Conservation (phyloP, 2,113 vertebrate species). For the Paradisaea rubra region DNA sequence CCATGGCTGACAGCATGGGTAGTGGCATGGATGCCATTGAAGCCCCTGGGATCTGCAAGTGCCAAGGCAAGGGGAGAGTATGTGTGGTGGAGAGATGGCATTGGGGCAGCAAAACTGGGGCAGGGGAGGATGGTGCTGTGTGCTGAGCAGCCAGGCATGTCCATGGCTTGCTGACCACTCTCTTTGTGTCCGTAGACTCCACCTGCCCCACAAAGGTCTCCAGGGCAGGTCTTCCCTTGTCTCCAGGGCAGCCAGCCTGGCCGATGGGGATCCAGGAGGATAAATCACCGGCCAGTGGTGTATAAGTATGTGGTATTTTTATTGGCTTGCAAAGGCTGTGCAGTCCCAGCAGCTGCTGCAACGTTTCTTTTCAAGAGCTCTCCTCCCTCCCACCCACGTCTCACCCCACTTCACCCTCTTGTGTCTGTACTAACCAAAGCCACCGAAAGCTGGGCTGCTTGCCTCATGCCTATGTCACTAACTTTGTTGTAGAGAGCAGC, state of each 20-base stretch:
- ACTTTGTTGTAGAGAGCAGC: not conserved
- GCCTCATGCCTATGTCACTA: not conserved
- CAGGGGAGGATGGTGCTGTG: not conserved
- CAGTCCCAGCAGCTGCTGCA: slow-evolving; percentile 23
- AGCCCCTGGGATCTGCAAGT: not conserved
- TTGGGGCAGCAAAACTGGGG: not conserved
- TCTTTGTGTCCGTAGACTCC: slow-evolving; percentile 65
- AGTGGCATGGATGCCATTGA: fast-evolving
- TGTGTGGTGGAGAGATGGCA: not conserved
- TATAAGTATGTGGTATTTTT: slow-evolving; percentile 69
- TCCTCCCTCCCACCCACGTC: not conserved
- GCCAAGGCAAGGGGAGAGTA: fast-evolving
- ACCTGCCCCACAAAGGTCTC: slow-evolving; percentile 57
- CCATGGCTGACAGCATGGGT: not conserved
- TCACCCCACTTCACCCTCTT: not conserved
- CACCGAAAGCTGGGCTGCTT: not conserved
- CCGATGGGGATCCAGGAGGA: slow-evolving; percentile 58
- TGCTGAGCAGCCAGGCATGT: not conserved
- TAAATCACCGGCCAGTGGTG: slow-evolving; percentile 58
- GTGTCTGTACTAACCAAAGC: slow-evolving; percentile 18
- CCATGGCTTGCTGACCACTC: slow-evolving; percentile 39
- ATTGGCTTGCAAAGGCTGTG: slow-evolving; percentile 39
- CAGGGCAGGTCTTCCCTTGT: slow-evolving; percentile 20
- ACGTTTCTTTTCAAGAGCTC: not conserved
- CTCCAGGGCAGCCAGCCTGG: slow-evolving; percentile 44